Evolutionary conservation across 2,113 vertebrate genomes (phyloP).

Genomic region (Picathartes gymnocephalus): DNA sequence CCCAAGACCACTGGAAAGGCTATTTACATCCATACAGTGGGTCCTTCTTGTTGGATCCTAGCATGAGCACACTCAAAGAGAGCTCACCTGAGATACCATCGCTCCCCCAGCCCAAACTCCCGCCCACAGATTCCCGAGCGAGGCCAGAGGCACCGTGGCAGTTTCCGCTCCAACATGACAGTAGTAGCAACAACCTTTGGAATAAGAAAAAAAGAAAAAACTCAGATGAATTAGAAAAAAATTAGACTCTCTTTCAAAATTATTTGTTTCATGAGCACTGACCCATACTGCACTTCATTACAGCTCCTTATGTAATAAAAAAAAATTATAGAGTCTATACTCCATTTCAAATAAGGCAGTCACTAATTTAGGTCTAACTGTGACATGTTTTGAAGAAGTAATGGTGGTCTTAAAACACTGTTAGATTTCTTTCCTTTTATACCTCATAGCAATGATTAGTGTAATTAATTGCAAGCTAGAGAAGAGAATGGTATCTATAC

Average conservation of each 20-base stretch:
- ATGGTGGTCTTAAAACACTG: background rate
- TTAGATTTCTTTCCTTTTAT: background rate
- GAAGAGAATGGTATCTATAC: background rate
- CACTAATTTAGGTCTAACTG: background rate
- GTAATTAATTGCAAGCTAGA: background rate
- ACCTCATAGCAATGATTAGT: background rate
- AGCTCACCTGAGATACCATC: slow-evolving; percentile 89
- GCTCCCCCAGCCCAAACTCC: slow-evolving; percentile 82
- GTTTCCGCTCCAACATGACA: slow-evolving; percentile 87
- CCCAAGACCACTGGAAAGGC: background rate
- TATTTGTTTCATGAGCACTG: background rate
- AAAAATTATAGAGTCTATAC: background rate
- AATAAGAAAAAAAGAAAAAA: background rate
- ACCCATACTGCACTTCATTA: background rate
- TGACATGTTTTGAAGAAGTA: background rate
- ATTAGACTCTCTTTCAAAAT: background rate
- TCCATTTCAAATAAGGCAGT: background rate
- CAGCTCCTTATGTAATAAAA: background rate
- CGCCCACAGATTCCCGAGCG: slow-evolving; percentile 85
- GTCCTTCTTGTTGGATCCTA: background rate
- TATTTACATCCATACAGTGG: background rate
- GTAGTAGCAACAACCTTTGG: slow-evolving; percentile 90
- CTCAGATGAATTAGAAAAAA: background rate
- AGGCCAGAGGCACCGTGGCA: slow-evolving; percentile 89
- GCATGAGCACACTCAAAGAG: accelerated